Conservation (phyloP, 1,140 invertebrate species). For the Aphelenchoides avenae region DNA sequence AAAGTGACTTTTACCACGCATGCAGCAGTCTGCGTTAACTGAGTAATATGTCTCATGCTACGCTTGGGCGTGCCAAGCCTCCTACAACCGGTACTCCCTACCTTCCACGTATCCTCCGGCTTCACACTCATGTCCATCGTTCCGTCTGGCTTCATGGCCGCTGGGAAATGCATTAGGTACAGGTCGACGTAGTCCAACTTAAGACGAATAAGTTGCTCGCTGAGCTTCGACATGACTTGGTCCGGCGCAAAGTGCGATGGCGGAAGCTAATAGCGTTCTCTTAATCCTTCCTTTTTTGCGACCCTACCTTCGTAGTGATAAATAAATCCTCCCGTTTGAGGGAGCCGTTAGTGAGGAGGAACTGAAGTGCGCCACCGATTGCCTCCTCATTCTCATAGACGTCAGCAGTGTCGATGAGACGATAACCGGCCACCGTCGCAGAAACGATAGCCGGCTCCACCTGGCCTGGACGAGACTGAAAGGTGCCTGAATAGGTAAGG, state of each 20-base stretch:
- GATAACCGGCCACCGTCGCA: constrained; percentile 77
- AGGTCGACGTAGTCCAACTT: constrained; percentile 76
- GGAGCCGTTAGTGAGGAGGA: constrained; percentile 70
- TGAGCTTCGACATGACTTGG: constrained; percentile 71
- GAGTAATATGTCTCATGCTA: too few relatives aligned
- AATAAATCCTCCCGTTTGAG: constrained; percentile 74
- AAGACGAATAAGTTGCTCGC: constrained; percentile 70
- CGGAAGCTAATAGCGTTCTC: too few relatives aligned
- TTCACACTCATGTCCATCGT: constrained; percentile 32
- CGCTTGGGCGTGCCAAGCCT: too few relatives aligned
- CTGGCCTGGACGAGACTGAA: constrained; percentile 70
- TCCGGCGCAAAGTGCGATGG: constrained; percentile 49
- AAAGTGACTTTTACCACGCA: too few relatives aligned
- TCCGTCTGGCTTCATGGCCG: too few relatives aligned
- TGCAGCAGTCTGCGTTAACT: too few relatives aligned
- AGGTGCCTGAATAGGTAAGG: too few relatives aligned
- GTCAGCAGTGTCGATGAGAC: constrained; percentile 81
- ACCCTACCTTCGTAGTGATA: constrained; percentile 69
- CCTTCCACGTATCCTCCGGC: constrained; percentile 39
- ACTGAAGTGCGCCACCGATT: constrained; percentile 72
- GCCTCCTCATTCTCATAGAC: constrained; percentile 75
- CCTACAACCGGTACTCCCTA: background rate
- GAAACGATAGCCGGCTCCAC: constrained; percentile 72
- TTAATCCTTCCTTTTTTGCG: too few relatives aligned
- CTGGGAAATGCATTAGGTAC: constrained; percentile 75